A percentile compares a stretch with the other conserved stretches of the same genome.
phyloP scores from a whole-genome alignment of 2,888 invertebrate genomes.

The Caenorhabditis becei region DNA sequence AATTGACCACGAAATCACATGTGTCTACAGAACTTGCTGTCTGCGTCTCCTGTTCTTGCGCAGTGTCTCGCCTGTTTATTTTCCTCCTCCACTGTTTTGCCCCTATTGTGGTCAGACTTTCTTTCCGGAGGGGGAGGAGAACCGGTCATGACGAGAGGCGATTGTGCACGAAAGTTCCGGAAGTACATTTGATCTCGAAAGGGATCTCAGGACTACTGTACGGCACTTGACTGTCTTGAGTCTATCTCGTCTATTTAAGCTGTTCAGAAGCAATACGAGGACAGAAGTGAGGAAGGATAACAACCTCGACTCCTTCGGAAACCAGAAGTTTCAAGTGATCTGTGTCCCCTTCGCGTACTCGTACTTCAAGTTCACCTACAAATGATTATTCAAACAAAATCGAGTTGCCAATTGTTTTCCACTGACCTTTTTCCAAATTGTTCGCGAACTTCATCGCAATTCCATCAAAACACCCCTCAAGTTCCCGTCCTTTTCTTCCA shows the following conservation, averaged over 20 bases:
- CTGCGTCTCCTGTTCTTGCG: constrained; percentile 14
- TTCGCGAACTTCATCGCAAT: background rate
- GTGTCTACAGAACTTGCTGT: constrained; percentile 39
- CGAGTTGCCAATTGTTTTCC: background rate
- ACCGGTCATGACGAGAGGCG: constrained; percentile 18
- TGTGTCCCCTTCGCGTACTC: background rate
- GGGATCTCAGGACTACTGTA: background rate
- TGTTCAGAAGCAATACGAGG: too few species aligned
- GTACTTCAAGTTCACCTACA: background rate
- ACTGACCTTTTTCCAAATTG: too few species aligned
- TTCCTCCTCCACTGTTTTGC: constrained; percentile 19
- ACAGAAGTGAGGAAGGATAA: too few species aligned
- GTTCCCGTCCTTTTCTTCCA: constrained; percentile 4
- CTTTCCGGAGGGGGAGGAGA: constrained; percentile 5
- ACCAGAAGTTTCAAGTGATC: too few species aligned
- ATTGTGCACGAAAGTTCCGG: constrained; percentile 12
- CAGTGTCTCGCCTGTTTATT: constrained; percentile 39
- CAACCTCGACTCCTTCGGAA: too few species aligned
- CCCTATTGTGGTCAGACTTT: constrained; percentile 9
- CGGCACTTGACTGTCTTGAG: constrained; percentile 15
- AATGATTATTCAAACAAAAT: background rate
- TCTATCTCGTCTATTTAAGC: too few species aligned
- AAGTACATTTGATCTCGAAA: constrained; percentile 7
- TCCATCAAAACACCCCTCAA: background rate
- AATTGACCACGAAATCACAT: constrained; percentile 31